Conservation (phyloP, 2,888 invertebrate species). For the Steromphala cineraria region DNA sequence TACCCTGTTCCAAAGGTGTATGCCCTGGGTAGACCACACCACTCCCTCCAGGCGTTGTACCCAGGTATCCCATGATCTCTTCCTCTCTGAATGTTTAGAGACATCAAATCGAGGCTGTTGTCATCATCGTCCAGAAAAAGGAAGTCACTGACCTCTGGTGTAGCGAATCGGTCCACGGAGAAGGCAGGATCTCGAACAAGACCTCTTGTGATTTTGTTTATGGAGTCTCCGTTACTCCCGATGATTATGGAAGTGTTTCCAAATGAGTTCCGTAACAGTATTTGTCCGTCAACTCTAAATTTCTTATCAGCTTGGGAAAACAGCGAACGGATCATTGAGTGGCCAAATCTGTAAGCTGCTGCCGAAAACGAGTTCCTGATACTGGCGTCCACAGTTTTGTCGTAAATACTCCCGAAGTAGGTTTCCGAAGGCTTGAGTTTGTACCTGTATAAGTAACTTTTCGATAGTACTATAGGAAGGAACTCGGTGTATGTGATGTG, state of each 20-base stretch:
- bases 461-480: constrained; percentile 89
- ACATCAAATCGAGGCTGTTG: constrained; percentile 84
- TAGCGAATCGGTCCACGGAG: constrained; percentile 70
- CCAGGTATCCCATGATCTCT: constrained; percentile 90
- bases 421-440: constrained; percentile 81
- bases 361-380: constrained; percentile 94
- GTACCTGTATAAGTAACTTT: not conserved
- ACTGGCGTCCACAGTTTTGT: constrained; percentile 87
- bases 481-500: constrained; percentile 75
- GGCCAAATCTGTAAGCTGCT: constrained; percentile 94
- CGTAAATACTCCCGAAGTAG: constrained; percentile 87
- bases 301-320: not conserved
- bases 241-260: constrained; percentile 2
- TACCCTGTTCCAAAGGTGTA: constrained; percentile 40
- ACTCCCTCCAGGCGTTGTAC: constrained; percentile 83
- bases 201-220: not conserved
- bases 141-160: constrained; percentile 91
- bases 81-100: constrained; percentile 91
- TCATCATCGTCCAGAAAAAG: constrained; percentile 79
- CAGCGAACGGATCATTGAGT: constrained; percentile 84
- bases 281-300: not conserved
- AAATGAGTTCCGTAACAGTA: not conserved
- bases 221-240: not conserved
- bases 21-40: constrained; percentile 65
- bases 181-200: constrained; percentile 39